Percentiles rank a stretch among this genome's conserved stretches.
Conservation (phyloP, 2,888 invertebrate species). For the Phaedon cochleariae region DNA sequence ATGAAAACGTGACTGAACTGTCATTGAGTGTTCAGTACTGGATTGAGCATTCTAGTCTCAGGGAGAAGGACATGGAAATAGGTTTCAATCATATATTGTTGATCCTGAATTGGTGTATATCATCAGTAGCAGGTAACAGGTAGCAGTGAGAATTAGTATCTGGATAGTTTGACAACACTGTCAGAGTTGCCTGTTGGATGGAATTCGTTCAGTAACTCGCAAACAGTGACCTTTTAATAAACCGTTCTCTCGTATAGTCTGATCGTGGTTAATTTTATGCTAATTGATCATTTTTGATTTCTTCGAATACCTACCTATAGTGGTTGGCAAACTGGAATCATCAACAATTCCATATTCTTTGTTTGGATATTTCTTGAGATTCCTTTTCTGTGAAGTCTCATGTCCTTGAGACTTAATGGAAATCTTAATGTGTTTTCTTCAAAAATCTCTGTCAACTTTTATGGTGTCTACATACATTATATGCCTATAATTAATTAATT, state of each 20-base stretch:
- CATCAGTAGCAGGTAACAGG: no score
- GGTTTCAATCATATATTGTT: no score
- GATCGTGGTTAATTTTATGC: slow-evolving; percentile 40
- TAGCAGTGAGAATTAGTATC: neutral
- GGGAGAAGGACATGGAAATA: no score
- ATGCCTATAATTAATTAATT: no score
- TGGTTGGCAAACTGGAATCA: slow-evolving; percentile 15
- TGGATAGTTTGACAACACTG: neutral
- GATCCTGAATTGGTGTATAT: no score
- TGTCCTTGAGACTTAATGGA: neutral
- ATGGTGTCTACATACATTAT: no score
- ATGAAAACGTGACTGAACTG: no score
- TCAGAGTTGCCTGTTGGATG: slow-evolving; percentile 5
- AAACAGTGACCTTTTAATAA: slow-evolving; percentile 48
- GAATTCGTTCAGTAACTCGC: slow-evolving; percentile 32
- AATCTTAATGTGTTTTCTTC: no score
- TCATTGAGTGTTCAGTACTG: no score
- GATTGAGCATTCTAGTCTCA: no score
- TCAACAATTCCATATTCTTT: neutral
- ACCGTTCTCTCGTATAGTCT: slow-evolving; percentile 33
- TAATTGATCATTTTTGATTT: slow-evolving; percentile 32
- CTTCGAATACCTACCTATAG: slow-evolving; percentile 16
- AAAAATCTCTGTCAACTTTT: no score
- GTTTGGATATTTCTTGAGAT: neutral
- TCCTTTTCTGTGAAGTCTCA: neutral